Base-by-base conservation (phyloP, 1,140 invertebrate species). In the Campoletis sonorensis region DNA sequence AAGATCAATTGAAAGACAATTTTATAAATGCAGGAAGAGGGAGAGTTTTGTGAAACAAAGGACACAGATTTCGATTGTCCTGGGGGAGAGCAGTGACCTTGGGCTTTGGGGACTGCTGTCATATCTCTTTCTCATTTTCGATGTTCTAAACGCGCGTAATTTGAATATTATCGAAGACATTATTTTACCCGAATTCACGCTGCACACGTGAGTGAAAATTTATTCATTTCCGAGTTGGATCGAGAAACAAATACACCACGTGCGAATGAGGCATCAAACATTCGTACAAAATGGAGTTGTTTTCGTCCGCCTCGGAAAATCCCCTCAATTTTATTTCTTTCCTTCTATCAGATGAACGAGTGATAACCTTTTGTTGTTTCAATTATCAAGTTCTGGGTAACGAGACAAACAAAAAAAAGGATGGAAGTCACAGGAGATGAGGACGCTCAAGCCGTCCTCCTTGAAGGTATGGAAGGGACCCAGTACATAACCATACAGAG, bases 401-500 rank as follows among this genome's bases (percentile, higher is more conserved):
- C n/a, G n/a, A 11, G 40, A 54, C 0, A 40, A 21, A 21, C 70
- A 5, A 7, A 1, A 21, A 23, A 23, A 23, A 86, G 54, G 67
- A 91, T 92, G 91, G 90, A 91, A 79, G 89, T 89, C 4, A 86
- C 88, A 30, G 86, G 87, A 1, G 90, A 92, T 37, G 90, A 89
- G 16, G 88, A 90, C n/a, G 88, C 90, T 0, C 90, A 91, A 64
- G 83, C 91, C 26, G 91, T 92, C n/a, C 84, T 91, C 30, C 79
- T 92, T 23, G 90, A 91, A 64, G 88, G 90, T 16, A 91, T 92
- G 87, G 91, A 92, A 80, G 90, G 89, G 16, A 85, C 91, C 1
- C 92, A 93, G 45, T 93, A 92, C 40, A 93, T 93, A 15, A 92
- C 91, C 18, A 92, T 93, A 70, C 92, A 93, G 58, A 87, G 92